These are phyloP conservation scores for Bombus confusus DNA, from an alignment of 1,140 invertebrate species.

Conservation along the genomic window DNA sequence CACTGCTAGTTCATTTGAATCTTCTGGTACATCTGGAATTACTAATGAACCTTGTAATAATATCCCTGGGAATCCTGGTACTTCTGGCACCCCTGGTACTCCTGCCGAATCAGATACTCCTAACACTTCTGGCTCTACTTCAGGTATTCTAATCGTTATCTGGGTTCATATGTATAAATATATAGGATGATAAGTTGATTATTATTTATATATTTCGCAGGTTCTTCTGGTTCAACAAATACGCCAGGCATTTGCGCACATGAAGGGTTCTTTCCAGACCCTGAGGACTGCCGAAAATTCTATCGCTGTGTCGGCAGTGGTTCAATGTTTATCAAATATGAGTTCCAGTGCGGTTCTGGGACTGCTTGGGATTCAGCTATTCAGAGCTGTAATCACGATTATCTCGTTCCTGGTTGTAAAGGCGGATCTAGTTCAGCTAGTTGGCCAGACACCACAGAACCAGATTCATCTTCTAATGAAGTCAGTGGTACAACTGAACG, in stretches of 20 bases:
- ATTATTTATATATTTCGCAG: background rate
- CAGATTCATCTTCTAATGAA: constrained; percentile 22
- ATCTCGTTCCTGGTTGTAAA: constrained; percentile 51
- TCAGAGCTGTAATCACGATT: constrained; percentile 65
- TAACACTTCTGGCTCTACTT: constrained; percentile 13
- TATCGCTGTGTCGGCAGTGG: constrained; percentile 83
- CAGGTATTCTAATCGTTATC: background rate
- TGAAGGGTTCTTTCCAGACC: constrained; percentile 87
- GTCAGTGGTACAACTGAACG: background rate
- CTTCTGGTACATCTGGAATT: background rate
- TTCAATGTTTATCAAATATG: constrained; percentile 76
- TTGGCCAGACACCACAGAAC: background rate
- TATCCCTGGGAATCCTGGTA: background rate
- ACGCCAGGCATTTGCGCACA: constrained; percentile 58
- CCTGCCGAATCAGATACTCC: background rate
- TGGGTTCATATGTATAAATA: no score
- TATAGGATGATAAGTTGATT: background rate
- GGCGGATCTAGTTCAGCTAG: background rate
- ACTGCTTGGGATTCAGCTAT: constrained; percentile 74
- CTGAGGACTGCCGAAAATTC: constrained; percentile 84
- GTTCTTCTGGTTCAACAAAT: background rate
- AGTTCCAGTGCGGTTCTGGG: constrained; percentile 75
- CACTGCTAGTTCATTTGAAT: no score
- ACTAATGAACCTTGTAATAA: background rate
- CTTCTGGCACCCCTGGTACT: background rate